phyloP scores from a whole-genome alignment of 2,888 invertebrate species.

The Nomada fucata region DNA sequence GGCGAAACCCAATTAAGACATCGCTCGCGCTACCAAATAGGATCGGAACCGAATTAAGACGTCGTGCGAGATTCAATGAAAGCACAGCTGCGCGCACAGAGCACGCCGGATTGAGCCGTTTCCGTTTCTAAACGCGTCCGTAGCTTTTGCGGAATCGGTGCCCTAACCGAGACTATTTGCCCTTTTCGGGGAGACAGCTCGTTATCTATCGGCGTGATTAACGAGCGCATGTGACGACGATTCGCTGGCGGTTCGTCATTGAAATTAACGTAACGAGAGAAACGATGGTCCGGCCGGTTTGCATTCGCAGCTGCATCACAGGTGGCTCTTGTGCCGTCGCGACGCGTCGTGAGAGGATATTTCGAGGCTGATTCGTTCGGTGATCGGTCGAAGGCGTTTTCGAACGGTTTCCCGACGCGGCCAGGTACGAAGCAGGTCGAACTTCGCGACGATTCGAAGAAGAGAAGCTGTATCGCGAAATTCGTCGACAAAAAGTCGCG shows the following conservation, averaged over 20 bases:
- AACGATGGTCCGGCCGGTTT: constrained; percentile 9
- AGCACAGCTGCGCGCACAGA: constrained; percentile 3
- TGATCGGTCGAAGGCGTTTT: background rate
- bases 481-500: constrained; percentile 12
- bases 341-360: background rate
- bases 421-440: constrained; percentile 25
- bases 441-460: background rate
- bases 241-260: constrained; percentile 71
- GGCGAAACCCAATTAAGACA: constrained; percentile 26
- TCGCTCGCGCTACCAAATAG: constrained; percentile 38
- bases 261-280: constrained; percentile 50
- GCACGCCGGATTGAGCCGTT: constrained; percentile 29
- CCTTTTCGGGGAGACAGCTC: constrained; percentile 57
- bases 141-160: constrained; percentile 42
- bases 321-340: constrained; percentile 23
- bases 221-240: constrained; percentile 74
- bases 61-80: constrained; percentile 21
- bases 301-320: constrained; percentile 33
- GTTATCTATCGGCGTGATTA: constrained; percentile 70
- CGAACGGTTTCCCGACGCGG: constrained; percentile 17
- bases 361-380: constrained; percentile 6
- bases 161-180: constrained; percentile 29
- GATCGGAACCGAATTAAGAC: constrained; percentile 36
- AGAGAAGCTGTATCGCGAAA: constrained; percentile 29
- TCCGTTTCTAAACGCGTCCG: background rate